Conservation (phyloP, 1,140 invertebrate species). For the Rhyzopertha dominica region DNA sequence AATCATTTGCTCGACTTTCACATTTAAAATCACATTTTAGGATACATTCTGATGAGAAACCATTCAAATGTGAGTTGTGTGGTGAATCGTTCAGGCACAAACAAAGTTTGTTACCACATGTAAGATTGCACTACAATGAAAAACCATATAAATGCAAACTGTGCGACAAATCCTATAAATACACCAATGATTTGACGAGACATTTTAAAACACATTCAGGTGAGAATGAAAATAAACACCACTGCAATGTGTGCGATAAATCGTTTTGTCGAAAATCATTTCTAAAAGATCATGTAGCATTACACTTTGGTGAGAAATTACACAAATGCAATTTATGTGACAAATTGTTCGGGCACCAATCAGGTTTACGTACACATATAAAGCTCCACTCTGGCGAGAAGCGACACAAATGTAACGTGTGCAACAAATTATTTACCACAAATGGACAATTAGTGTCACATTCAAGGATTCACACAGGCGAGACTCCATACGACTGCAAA, state of each 20-base stretch:
- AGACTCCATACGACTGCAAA: constrained; percentile 1
- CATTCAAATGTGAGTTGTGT: constrained; percentile 31
- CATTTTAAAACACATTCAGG: constrained; percentile 92
- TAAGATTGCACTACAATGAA: constrained; percentile 72
- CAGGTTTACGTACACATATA: constrained; percentile 26
- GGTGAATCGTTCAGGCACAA: constrained; percentile 54
- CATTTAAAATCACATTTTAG: constrained; percentile 19
- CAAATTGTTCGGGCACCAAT: no score
- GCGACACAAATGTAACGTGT: constrained; percentile 4
- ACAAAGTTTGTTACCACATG: constrained; percentile 66
- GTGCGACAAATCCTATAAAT: no score
- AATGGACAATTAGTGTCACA: constrained; percentile 2
- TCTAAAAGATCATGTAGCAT: constrained; percentile 2
- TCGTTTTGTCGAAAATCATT: not conserved
- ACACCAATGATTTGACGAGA: constrained; percentile 50
- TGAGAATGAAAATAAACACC: no score
- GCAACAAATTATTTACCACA: constrained; percentile 5
- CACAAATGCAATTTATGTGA: no score
- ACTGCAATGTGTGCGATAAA: no score
- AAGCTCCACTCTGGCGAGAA: constrained; percentile 42
- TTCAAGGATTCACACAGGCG: constrained; percentile 7
- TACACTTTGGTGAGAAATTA: no score
- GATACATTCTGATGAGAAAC: constrained; percentile 24
- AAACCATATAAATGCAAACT: constrained; percentile 73
- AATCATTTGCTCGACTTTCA: constrained; percentile 16